These are phyloP conservation scores for Dolichotis patagonum DNA, from an alignment of 2,113 vertebrate species.

Conservation along the genomic window DNA sequence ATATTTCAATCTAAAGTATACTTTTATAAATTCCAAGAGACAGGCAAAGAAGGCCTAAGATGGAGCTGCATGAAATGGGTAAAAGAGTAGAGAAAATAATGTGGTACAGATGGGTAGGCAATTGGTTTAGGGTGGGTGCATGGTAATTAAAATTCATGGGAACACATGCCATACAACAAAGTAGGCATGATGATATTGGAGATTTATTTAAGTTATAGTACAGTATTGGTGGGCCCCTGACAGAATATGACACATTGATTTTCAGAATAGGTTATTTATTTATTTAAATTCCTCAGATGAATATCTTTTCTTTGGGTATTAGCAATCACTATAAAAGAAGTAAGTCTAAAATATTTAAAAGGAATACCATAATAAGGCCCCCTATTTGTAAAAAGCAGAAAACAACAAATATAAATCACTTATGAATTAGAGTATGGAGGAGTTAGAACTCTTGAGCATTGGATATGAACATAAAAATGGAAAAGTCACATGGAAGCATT, in stretches of 20 bases:
- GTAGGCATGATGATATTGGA: not conserved
- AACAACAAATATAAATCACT: not conserved
- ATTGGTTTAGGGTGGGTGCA: not conserved
- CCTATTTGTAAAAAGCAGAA: not conserved
- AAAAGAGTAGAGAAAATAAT: not conserved
- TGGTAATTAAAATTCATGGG: not conserved
- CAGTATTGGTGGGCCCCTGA: not conserved
- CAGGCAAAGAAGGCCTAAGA: not conserved
- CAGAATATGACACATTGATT: not conserved
- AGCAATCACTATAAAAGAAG: not conserved
- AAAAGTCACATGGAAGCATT: not conserved
- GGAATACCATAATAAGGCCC: not conserved
- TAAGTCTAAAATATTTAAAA: not conserved
- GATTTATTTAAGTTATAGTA: not conserved
- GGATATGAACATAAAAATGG: not conserved
- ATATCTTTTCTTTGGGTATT: not conserved
- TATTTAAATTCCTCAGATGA: not conserved
- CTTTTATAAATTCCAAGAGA: not conserved
- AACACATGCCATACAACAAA: not conserved
- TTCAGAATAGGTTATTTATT: not conserved
- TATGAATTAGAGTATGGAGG: not conserved
- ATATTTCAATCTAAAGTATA: not conserved
- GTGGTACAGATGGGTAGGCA: not conserved
- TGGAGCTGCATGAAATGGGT: not conserved
- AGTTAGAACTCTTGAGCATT: not conserved